Percentiles rank a stretch among this genome's conserved stretches.
These are phyloP conservation scores for Diadophis punctatus DNA, from an alignment of 2,113 vertebrate genomes.

Conservation along the genomic window DNA sequence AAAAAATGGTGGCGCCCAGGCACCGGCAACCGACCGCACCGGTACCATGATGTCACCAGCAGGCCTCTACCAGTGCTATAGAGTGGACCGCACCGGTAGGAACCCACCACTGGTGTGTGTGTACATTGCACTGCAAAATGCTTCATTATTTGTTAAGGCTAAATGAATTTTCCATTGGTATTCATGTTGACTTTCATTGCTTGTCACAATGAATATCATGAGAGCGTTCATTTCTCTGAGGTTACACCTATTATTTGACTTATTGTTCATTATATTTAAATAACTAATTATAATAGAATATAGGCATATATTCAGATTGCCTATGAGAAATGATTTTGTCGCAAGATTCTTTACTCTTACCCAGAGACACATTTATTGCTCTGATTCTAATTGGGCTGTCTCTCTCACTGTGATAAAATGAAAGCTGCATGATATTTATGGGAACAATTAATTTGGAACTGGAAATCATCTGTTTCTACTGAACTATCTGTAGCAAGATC, in stretches of 20 bases:
- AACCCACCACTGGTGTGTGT: too few relatives aligned
- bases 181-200: conserved; percentile 7
- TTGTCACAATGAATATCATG: not conserved
- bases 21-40: too few relatives aligned
- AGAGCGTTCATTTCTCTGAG: conserved; percentile 17
- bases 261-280: conserved; percentile 34
- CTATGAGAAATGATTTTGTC: conserved; percentile 25
- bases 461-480: conserved; percentile 55
- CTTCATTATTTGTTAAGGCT: not conserved
- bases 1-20: too few relatives aligned
- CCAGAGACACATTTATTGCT: conserved; percentile 25
- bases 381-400: conserved; percentile 46
- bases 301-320: conserved; percentile 15
- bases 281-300: conserved; percentile 19
- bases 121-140: not conserved
- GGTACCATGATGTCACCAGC: too few relatives aligned
- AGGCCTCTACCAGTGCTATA: too few relatives aligned
- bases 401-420: conserved; percentile 46
- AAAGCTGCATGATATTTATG: conserved; percentile 39
- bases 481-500: conserved; percentile 42
- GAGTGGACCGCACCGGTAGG: too few relatives aligned
- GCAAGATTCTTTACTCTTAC: conserved; percentile 23
- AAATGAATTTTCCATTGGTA: conserved; percentile 7
- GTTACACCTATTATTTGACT: not conserved
- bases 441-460: conserved; percentile 56